Evolutionary conservation across 2,113 vertebrate genomes (phyloP), one percentile per base, ranked within the genome.

Genomic region (Corythoichthys intestinalis): DNA sequence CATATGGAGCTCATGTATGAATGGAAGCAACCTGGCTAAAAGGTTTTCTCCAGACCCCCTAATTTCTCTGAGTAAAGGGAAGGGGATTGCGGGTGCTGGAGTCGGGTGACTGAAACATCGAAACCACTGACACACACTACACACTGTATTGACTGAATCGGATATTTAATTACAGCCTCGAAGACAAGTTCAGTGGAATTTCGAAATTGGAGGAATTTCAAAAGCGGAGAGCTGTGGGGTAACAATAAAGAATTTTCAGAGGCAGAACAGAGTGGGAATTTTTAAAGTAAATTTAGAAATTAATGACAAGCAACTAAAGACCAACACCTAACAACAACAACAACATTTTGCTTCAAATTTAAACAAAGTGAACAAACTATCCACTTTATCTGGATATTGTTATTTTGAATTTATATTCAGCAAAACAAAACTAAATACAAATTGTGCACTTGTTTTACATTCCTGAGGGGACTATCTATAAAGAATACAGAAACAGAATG

Each of bases 11-110:
- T 59, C 78, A 79, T 70, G 71, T 85, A 83, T 87, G 87, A 90
- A 90, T 86, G 87, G 85, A 71, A 73, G 74, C 20, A 59, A 80
- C 70, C 79, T 79, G 65, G 72, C 80, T 84, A 77, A 82, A 88
- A 86, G 73, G 78, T 83, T 80, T 73, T 72, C 57, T 82, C 69
- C 72, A 65, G 14, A 78, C 85, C 88, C 85, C 86, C 81, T 85
- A 81, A 81, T 84, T 84, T 87, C 73, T 72, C 74, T 35, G 66
- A 77, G 89, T 91, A 90, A 91, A 71, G 71, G 77, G 82, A 87
- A 73, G 65, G n/a, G 38, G n/a, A 54, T n/a, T 20, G 54, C 2
- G 54, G 60, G 66, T 62, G 71, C 56, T 66, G 86, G 87, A 79
- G 78, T 90, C 71, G 46, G 78, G 80, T 89, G 83, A 89, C 83